Conservation (phyloP, 2,797 vertebrate genomes). For the Sebastes diaconus region DNA sequence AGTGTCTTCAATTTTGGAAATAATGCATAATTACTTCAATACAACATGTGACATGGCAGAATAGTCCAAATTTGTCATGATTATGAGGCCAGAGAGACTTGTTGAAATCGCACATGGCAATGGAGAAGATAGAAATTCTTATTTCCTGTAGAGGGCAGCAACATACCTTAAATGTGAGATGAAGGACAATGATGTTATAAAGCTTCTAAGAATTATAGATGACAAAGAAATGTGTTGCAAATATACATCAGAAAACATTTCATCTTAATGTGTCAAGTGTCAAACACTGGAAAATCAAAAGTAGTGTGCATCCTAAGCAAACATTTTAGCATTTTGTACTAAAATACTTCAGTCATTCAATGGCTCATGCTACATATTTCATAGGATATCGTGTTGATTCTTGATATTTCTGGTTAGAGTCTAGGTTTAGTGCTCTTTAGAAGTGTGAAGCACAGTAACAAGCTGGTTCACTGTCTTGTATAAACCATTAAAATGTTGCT, state of each 20-base stretch:
- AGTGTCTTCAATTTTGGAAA: not conserved
- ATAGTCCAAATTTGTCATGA: not conserved
- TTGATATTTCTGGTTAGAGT: not conserved
- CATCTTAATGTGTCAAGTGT: not conserved
- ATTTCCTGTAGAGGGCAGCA: slow-evolving; percentile 67
- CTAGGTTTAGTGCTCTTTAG: not conserved
- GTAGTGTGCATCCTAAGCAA: not conserved
- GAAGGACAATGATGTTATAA: not conserved
- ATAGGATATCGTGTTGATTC: not conserved
- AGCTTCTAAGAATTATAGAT: not conserved
- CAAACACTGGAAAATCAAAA: not conserved
- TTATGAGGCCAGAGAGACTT: not conserved
- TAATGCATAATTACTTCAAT: not conserved
- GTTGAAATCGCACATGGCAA: not conserved
- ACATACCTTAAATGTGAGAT: slow-evolving; percentile 1
- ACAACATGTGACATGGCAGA: not conserved
- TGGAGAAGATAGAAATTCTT: not conserved
- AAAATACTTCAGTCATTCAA: too few relatives aligned
- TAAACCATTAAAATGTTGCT: not conserved
- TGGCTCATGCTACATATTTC: not conserved
- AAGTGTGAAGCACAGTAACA: not conserved
- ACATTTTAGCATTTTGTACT: not conserved
- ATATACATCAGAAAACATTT: not conserved
- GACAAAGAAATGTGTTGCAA: not conserved
- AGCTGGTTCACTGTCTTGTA: not conserved